These are phyloP conservation scores for Caradrina kadenii DNA, from an alignment of 2,888 invertebrate genomes.

Conservation along the genomic window DNA sequence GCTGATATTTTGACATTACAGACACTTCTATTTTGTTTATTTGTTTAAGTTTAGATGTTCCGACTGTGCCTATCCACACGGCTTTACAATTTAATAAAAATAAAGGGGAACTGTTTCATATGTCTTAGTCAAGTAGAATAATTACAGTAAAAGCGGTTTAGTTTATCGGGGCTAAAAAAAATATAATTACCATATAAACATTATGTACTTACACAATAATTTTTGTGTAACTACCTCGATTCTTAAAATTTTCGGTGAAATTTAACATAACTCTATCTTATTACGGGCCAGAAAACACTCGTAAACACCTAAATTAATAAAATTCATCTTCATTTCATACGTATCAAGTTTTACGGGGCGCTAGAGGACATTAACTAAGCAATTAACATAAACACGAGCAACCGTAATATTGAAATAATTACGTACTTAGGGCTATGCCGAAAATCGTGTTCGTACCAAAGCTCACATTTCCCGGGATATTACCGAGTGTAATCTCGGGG, in stretches of 20 bases:
- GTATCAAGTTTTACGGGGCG: slow-evolving; percentile 52
- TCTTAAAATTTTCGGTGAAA: neutral
- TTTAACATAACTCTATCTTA: slow-evolving; percentile 11
- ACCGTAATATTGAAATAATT: slow-evolving; percentile 68
- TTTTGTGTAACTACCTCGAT: neutral
- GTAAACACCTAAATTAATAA: slow-evolving; percentile 38
- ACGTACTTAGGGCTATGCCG: slow-evolving; percentile 70
- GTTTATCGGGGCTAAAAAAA: neutral
- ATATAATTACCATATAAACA: neutral
- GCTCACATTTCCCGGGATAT: slow-evolving; percentile 81
- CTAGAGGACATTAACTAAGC: slow-evolving; percentile 48
- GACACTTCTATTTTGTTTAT: neutral
- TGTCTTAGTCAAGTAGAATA: slow-evolving; percentile 1
- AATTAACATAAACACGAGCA: slow-evolving; percentile 58
- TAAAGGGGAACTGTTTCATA: slow-evolving; percentile 5
- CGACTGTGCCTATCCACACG: neutral
- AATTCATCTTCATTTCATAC: slow-evolving; percentile 43
- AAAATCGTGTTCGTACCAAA: slow-evolving; percentile 74
- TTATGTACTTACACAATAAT: neutral
- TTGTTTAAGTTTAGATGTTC: too few species aligned
- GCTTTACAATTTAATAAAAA: neutral
- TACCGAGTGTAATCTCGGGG: slow-evolving; percentile 82
- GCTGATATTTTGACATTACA: too few species aligned
- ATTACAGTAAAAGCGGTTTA: neutral
- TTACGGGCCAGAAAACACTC: slow-evolving; percentile 13